phyloP scores from a whole-genome alignment of 1,140 invertebrate species.

The Trichogramma pretiosum region DNA sequence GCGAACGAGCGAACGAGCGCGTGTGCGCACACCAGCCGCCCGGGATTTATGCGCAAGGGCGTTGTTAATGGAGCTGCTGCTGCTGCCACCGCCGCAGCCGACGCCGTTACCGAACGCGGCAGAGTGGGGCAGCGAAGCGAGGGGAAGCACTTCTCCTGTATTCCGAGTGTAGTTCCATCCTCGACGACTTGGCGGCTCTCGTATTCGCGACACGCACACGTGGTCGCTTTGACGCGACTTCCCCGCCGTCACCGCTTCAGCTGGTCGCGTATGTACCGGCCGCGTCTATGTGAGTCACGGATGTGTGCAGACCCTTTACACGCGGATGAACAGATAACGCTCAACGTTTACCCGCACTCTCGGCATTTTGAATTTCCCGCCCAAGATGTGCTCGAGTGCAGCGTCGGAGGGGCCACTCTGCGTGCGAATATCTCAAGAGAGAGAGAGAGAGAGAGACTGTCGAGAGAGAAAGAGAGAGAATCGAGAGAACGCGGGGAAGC shows the following conservation, averaged over 20 bases:
- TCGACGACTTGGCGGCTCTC: too few relatives aligned
- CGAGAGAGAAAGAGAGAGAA: slow-evolving; percentile 1
- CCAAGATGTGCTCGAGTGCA: slow-evolving; percentile 11
- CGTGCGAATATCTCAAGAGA: neutral
- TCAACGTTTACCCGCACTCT: slow-evolving; percentile 16
- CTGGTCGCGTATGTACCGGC: too few relatives aligned
- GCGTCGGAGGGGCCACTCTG: slow-evolving; percentile 19
- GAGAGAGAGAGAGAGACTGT: too few relatives aligned
- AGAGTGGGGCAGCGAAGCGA: slow-evolving; percentile 22
- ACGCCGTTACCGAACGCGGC: too few relatives aligned
- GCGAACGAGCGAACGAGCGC: slow-evolving; percentile 18
- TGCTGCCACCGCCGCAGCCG: too few relatives aligned
- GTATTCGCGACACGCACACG: too few relatives aligned
- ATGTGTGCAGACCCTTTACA: too few relatives aligned
- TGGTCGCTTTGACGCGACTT: neutral
- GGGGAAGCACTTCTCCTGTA: slow-evolving; percentile 15
- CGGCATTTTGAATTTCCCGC: slow-evolving; percentile 32
- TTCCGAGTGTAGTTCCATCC: too few relatives aligned
- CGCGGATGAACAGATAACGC: slow-evolving; percentile 27
- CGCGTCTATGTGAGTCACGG: too few relatives aligned
- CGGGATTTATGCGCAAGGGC: slow-evolving; percentile 46
- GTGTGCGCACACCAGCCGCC: slow-evolving; percentile 18
- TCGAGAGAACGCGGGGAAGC: too few relatives aligned
- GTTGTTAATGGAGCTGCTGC: slow-evolving; percentile 37
- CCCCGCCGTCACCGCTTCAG: neutral